These are phyloP conservation scores for Raja brachyura DNA, from an alignment of 2,113 vertebrate species.

Conservation along the genomic window DNA sequence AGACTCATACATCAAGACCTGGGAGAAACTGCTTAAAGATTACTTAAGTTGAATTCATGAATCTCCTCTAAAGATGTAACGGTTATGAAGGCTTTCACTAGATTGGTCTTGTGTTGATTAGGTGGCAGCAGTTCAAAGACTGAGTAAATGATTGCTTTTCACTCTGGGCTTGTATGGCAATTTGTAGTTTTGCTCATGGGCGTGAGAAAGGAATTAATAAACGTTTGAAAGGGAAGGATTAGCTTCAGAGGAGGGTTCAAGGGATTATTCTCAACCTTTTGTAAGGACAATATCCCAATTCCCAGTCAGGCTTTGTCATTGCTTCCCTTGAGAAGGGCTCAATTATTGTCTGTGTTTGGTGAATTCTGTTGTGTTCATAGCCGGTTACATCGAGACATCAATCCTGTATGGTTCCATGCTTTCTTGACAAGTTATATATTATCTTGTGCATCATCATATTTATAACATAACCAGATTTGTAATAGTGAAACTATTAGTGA, in stretches of 20 bases:
- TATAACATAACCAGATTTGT: not conserved
- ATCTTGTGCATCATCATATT: not conserved
- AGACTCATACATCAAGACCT: not conserved
- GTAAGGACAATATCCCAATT: not conserved
- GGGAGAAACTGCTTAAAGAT: not conserved
- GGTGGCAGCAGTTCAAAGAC: not conserved
- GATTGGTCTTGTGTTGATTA: not conserved
- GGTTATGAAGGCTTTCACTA: not conserved
- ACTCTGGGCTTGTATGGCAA: not conserved
- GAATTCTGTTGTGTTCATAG: not conserved
- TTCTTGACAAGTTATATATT: not conserved
- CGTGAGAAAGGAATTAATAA: not conserved
- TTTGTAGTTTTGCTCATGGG: not conserved
- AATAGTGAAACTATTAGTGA: too few relatives aligned
- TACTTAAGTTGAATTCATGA: not conserved
- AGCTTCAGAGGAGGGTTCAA: not conserved
- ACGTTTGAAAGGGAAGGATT: not conserved
- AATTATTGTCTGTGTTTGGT: not conserved
- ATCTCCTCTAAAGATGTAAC: not conserved
- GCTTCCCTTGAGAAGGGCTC: not conserved
- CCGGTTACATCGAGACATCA: not conserved
- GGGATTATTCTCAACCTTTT: slow-evolving; percentile 6
- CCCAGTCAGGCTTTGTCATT: not conserved
- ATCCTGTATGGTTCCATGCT: not conserved
- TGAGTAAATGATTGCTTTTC: slow-evolving; percentile 7